Base-by-base conservation (phyloP, 2,113 vertebrate species). In the Tretioscincus oriximinensis region DNA sequence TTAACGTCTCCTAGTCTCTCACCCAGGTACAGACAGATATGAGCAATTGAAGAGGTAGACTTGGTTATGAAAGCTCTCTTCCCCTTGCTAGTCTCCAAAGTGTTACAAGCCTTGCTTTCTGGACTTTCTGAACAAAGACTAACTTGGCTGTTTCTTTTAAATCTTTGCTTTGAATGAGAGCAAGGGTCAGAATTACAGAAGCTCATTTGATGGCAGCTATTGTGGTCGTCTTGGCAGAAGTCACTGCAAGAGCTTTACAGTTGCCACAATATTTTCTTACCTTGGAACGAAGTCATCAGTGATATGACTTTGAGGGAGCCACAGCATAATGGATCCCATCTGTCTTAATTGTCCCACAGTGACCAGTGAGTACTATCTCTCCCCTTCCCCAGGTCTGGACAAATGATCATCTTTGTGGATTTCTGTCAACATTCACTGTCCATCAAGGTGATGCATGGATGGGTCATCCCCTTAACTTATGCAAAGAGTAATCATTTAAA, bases 401-500 rank as follows among this genome's bases (percentile, higher is more conserved):
- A 64, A 24, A 65, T 73, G 16, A 49, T 73, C 21, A 28, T 29
- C 41, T 51, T 65, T 65, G 41, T 64, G 20, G 69, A 73, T 9
- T 58, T 58, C 54, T 58, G 54, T 58, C 54, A 58, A 16, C 18
- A 16, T 14, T 12, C 45, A 14, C 3, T 71, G 16, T 18, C 78
- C 72, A 41, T 80, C 69, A 80, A 47, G 41, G n/a, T 66, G 70
- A 65, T 65, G 60, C 49, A 73, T 80, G 73, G 73, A 64, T 12
- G 54, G 61, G 69, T 49, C 60, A 51, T 49, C 69, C 78, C 68
- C 72, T 73, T 73, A 73, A 45, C 61, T 45, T 65, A 73, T 24
- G 67, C 49, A 61, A 65, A 73, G 12, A 73, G 78, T 41, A 41
- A 41, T n/a, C 21, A n/a, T 65, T 80, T 80, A 49, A 64, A 51